Conservation (phyloP, 2,113 vertebrate species). For the Hydropotes inermis region DNA sequence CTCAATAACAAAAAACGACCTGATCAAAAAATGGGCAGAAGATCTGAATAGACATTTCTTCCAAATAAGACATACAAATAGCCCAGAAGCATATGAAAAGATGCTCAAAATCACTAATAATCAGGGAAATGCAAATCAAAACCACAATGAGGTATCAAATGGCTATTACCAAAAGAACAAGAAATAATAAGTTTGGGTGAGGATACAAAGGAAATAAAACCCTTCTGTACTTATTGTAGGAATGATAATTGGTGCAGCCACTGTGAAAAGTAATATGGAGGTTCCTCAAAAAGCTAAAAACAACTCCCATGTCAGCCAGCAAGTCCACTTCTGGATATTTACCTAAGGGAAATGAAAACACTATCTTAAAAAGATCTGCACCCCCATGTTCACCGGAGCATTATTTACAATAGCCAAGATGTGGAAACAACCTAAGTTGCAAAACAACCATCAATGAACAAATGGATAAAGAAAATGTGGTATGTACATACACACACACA, state of each 20-base stretch:
- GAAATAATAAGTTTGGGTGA: not conserved
- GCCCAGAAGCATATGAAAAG: not conserved
- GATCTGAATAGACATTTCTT: not conserved
- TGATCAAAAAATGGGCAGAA: not conserved
- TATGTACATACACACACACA: not conserved
- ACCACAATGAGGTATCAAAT: not conserved
- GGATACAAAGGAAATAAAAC: not conserved
- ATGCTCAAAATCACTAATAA: not conserved
- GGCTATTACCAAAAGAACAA: not conserved
- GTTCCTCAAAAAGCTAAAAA: not conserved
- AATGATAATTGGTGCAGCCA: not conserved
- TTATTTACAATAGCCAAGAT: not conserved
- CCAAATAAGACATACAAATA: not conserved
- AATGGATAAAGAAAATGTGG: not conserved
- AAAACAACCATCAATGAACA: not conserved
- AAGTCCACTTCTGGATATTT: not conserved
- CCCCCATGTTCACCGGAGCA: not conserved
- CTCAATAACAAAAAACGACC: not conserved
- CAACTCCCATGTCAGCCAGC: not conserved
- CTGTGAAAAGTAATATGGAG: not conserved
- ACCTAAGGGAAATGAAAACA: not conserved
- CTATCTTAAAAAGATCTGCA: not conserved
- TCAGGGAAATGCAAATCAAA: not conserved
- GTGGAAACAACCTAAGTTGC: not conserved
- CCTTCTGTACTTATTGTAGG: not conserved